Percentiles rank a stretch among this genome's conserved stretches.
These are phyloP conservation scores for Priocnemis perturbator DNA, from an alignment of 2,888 invertebrate genomes.

Conservation along the genomic window DNA sequence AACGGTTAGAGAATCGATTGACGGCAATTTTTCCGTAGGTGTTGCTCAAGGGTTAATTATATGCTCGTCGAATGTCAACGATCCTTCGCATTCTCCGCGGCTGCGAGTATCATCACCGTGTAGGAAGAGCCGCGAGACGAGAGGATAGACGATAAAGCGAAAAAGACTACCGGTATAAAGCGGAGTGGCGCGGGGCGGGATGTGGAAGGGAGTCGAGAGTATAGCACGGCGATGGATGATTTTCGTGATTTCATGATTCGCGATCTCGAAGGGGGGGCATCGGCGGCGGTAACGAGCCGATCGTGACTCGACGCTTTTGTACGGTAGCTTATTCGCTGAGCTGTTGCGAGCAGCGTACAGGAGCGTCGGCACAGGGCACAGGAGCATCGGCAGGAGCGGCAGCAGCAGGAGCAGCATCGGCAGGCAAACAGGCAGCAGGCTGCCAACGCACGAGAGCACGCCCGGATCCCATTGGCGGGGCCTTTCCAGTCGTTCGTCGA, in stretches of 20 bases:
- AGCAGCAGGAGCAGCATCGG: no score
- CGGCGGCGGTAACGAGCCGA: constrained; percentile 67
- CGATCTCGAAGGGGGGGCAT: constrained; percentile 54
- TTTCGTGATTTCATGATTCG: constrained; percentile 64
- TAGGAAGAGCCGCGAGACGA: background rate
- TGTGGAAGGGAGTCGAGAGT: constrained; percentile 23
- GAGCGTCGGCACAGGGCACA: constrained; percentile 24
- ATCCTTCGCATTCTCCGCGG: no score
- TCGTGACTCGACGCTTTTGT: constrained; percentile 70
- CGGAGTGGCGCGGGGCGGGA: background rate
- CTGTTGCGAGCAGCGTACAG: constrained; percentile 29
- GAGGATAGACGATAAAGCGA: constrained; percentile 9
- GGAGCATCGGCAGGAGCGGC: constrained; percentile 14
- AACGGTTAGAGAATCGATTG: no score
- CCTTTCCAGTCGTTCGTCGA: constrained; percentile 19
- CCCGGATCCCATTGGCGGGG: background rate
- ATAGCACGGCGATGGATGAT: constrained; percentile 46
- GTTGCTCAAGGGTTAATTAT: no score
- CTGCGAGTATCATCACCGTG: background rate
- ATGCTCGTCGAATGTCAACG: no score
- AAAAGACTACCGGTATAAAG: background rate
- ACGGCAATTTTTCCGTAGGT: no score
- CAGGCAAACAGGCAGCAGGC: constrained; percentile 4
- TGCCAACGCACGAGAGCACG: constrained; percentile 6
- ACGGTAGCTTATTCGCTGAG: constrained; percentile 68